Evolutionary conservation across 2,797 vertebrate species (phyloP).

Genomic region (Cryptoprocta ferox): DNA sequence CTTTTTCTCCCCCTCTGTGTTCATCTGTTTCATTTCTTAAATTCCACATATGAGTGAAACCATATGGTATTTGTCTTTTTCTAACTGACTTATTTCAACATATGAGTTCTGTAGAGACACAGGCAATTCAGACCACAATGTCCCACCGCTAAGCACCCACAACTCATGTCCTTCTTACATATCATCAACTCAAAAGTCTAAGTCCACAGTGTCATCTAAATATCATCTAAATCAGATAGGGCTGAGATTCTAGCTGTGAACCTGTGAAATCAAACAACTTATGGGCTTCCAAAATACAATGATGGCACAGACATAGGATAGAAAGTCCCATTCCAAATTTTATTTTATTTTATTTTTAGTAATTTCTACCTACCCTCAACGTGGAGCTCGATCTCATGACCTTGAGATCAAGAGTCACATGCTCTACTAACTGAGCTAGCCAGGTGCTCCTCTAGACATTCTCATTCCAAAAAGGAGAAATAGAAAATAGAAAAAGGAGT

Average conservation of each 20-base stretch:
- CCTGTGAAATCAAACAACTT: background rate
- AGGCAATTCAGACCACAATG: background rate
- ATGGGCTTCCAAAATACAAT: background rate
- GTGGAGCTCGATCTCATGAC: no score
- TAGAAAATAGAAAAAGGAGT: background rate
- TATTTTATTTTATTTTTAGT: no score
- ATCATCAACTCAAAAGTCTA: background rate
- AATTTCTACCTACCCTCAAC: no score
- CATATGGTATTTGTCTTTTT: background rate
- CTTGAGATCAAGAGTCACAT: no score
- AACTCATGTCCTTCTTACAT: background rate
- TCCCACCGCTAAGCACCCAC: background rate
- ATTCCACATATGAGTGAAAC: background rate
- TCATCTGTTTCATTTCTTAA: background rate
- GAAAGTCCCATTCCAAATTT: no score
- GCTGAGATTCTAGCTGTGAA: background rate
- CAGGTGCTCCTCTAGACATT: background rate
- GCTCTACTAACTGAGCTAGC: no score
- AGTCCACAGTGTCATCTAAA: background rate
- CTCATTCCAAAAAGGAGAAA: background rate
- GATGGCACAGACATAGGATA: background rate
- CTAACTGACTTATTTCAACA: background rate
- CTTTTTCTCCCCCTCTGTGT: background rate
- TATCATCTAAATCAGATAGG: background rate
- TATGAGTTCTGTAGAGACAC: background rate